Evolutionary conservation across 2,797 vertebrate genomes (phyloP).

Genomic region (Thripadectes ignobilis): DNA sequence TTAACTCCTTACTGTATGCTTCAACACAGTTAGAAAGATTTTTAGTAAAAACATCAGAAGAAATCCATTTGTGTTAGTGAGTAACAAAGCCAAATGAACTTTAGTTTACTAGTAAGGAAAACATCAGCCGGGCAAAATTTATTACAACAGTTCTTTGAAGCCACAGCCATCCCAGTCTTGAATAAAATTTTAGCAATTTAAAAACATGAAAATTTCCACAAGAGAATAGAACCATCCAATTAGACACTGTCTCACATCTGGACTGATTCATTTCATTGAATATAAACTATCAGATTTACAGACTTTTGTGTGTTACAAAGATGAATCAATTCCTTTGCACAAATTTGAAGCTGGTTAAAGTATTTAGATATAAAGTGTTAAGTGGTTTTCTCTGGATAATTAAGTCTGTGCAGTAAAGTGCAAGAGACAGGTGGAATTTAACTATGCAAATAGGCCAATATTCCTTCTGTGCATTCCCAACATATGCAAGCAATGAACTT

Average conservation of each 20-base stretch:
- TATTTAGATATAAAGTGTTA: background rate
- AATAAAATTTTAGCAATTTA: background rate
- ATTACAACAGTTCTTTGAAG: background rate
- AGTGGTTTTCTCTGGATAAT: background rate
- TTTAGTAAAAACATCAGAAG: background rate
- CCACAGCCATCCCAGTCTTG: background rate
- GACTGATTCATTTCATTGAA: background rate
- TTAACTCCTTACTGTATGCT: background rate
- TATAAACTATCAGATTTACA: background rate
- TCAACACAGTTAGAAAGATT: background rate
- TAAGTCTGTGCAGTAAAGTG: background rate
- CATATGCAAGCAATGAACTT: background rate
- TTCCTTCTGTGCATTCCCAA: background rate
- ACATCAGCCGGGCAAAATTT: background rate
- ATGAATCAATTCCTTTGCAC: background rate
- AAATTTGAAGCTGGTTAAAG: background rate
- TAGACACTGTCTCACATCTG: background rate
- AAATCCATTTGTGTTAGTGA: background rate
- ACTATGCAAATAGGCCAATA: background rate
- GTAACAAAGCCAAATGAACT: background rate
- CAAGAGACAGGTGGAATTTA: background rate
- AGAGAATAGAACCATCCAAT: background rate
- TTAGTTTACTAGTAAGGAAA: background rate
- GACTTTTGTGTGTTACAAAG: background rate
- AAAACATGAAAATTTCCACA: background rate